Percentiles rank a stretch among this genome's conserved stretches.
Conservation (phyloP, 2,113 vertebrate species). For the Cyanocitta stelleri region DNA sequence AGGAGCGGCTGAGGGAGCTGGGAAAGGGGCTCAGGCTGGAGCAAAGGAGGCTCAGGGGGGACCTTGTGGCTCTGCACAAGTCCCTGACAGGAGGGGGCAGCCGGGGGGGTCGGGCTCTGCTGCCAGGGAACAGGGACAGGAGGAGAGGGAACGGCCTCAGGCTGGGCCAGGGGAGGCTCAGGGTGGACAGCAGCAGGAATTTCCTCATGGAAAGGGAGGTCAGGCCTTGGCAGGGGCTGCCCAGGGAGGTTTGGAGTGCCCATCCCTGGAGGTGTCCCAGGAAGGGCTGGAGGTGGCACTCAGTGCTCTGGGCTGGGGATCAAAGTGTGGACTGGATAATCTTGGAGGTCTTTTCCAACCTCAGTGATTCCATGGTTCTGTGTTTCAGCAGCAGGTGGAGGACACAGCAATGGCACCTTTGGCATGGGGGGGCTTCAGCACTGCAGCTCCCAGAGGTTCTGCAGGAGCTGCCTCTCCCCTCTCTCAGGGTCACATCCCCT, state of each 20-base stretch:
- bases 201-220: neutral
- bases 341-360: neutral
- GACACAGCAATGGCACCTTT: neutral
- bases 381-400: neutral
- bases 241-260: neutral
- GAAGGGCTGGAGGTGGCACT: neutral
- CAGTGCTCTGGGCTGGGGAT: neutral
- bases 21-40: neutral
- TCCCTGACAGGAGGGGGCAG: neutral
- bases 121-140: neutral
- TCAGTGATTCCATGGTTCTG: neutral
- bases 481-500: neutral
- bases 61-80: neutral
- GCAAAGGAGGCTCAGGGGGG: neutral
- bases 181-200: neutral
- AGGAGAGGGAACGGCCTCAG: neutral
- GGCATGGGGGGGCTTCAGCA: rapidly evolving
- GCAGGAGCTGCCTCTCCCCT: neutral
- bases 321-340: neutral
- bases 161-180: neutral
- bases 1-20: neutral
- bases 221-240: neutral
- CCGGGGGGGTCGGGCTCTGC: neutral
- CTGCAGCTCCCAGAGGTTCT: neutral
- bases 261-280: neutral